Evolutionary conservation across 2,888 invertebrate genomes (phyloP), one percentile per base, ranked within the genome.

Genomic region (Hydropsyche betteni): DNA sequence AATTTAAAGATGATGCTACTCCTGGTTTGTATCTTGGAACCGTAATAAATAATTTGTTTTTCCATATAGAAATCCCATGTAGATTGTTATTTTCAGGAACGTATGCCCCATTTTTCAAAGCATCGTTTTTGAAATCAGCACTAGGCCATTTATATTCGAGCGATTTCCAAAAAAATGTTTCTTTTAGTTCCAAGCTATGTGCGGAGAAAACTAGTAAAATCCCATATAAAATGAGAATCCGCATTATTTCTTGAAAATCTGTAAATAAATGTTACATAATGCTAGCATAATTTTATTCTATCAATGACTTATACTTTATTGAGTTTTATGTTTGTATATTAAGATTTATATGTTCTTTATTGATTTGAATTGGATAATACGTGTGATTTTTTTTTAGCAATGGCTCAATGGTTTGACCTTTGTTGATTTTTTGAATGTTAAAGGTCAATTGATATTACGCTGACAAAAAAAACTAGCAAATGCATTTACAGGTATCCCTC

Each of bases 21-120:
- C 93, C 93, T 24, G 87, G 84, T 82, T 89, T 91, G 91, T 91
- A 91, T 83, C 89, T 88, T 77, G 92, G 92, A 34, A 92, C 89
- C 6, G 92, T 92, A 52, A 92, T 86, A 81, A 91, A 93, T 64
- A 90, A 83, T 86, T 91, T 93, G 84, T 91, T 88, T 81, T 88
- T 89, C 92, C 92, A 93, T 74, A 90, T 86, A 74, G 90, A 93
- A 77, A 94, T 81, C 16, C 91, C 93, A 69, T 93, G 84, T 0
- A 92, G 92, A 69, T 93, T 84, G 84, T 93, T 93, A 82, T 93
- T 89, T 74, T 86, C 89, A 8, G 88, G 89, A 6, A 91, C 85
- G 81, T 91, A 93, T 69, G 85, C 86, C 55, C 90, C 90, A 24
- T 85, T 86, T 58, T 85, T 85, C 12, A 92, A 84, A n/a, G 92